phyloP scores from a whole-genome alignment of 2,797 vertebrate genomes.

The Halcyon leucocephala region DNA sequence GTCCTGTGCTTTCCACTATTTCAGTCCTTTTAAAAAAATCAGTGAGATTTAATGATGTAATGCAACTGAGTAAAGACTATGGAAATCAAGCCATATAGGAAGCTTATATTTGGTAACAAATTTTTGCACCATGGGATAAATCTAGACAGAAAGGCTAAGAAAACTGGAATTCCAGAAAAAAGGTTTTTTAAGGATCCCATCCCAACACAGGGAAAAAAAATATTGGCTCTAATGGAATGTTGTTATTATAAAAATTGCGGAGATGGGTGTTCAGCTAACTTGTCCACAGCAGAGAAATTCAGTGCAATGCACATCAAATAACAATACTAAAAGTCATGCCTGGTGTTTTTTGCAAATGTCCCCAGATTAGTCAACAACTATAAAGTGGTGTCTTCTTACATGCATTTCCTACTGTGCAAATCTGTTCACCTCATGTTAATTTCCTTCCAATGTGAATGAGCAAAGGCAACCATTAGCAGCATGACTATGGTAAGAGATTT shows the following conservation, averaged over 20 bases:
- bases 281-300: neutral
- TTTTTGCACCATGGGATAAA: neutral
- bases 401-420: neutral
- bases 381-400: neutral
- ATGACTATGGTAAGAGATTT: neutral
- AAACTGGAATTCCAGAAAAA: neutral
- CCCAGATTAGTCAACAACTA: neutral
- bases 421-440: constrained; percentile 6
- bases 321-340: neutral
- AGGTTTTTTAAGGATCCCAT: neutral
- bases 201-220: neutral
- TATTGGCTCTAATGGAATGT: neutral
- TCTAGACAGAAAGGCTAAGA: neutral
- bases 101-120: neutral
- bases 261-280: neutral
- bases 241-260: neutral
- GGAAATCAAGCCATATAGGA: neutral
- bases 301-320: neutral
- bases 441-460: neutral
- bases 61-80: neutral
- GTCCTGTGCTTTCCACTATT: neutral
- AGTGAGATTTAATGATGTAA: neutral
- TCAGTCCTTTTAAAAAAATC: neutral
- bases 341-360: neutral
- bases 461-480: neutral